These are phyloP conservation scores for Coptodon rendalli DNA, from an alignment of 2,113 vertebrate genomes.

Conservation along the genomic window DNA sequence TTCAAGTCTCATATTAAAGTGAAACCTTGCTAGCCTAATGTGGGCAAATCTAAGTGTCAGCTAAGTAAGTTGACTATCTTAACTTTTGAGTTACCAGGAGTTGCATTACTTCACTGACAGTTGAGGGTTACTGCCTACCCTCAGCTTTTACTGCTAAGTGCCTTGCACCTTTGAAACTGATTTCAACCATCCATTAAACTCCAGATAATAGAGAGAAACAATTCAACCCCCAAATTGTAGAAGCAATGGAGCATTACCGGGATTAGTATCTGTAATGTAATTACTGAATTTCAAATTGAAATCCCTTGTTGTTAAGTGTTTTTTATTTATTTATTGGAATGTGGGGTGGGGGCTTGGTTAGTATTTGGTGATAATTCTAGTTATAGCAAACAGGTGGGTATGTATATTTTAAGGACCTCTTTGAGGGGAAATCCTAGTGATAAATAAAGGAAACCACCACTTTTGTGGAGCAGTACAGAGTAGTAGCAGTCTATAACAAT, in stretches of 20 bases:
- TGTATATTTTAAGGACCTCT: neutral
- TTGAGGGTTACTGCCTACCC: neutral
- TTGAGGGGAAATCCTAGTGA: neutral
- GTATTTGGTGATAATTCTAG: neutral
- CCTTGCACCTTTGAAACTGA: neutral
- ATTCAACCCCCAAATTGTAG: neutral
- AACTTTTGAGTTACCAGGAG: neutral
- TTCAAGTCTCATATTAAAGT: neutral
- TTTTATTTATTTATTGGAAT: neutral
- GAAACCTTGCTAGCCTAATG: neutral
- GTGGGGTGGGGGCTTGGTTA: neutral
- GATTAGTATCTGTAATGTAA: constrained; percentile 14
- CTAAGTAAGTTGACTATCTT: neutral
- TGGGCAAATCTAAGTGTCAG: neutral
- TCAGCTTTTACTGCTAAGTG: neutral
- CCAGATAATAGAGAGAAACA: neutral
- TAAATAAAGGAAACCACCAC: neutral
- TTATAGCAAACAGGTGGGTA: neutral
- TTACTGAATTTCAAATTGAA: constrained; percentile 1
- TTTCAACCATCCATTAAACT: neutral
- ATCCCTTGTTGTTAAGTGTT: neutral
- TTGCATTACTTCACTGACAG: neutral
- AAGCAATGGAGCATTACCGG: neutral
- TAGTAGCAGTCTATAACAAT: neutral
- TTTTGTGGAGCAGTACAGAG: neutral